These are phyloP conservation scores for Drosophila rellima DNA, from an alignment of 2,888 invertebrate genomes.

Conservation along the genomic window DNA sequence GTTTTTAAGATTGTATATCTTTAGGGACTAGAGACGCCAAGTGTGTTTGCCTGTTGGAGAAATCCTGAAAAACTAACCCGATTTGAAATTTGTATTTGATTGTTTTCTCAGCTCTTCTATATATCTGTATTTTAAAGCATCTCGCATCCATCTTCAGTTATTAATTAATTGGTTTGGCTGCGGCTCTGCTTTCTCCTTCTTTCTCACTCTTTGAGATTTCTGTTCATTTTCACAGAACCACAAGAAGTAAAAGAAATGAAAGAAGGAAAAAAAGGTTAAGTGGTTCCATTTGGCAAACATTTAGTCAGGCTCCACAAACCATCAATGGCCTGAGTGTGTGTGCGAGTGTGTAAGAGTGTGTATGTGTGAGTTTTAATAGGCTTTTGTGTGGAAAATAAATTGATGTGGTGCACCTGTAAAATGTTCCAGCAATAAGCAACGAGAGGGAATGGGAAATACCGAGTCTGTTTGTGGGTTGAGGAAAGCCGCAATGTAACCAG, in stretches of 20 bases:
- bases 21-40: no score
- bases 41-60: no score
- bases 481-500: constrained; percentile 68
- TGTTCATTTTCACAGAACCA: constrained; percentile 59
- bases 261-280: constrained; percentile 70
- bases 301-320: constrained; percentile 62
- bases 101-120: not conserved
- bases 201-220: constrained; percentile 19
- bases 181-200: constrained; percentile 31
- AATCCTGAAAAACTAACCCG: constrained; percentile 22
- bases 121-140: not conserved
- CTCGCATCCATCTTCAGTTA: constrained; percentile 66
- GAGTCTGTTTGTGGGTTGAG: constrained; percentile 61
- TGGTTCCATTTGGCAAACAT: constrained; percentile 80
- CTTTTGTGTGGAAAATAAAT: constrained; percentile 82
- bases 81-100: constrained; percentile 16
- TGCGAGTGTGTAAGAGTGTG: no score
- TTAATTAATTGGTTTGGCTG: constrained; percentile 78
- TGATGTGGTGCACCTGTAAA: constrained; percentile 81
- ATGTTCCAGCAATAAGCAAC: constrained; percentile 54
- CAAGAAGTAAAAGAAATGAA: constrained; percentile 15
- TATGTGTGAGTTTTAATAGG: constrained; percentile 78
- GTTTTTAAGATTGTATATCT: no score
- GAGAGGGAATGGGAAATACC: constrained; percentile 10
- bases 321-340: constrained; percentile 47